Conservation (phyloP, 2,113 vertebrate species). For the Rhinolophus ferrumequinum region DNA sequence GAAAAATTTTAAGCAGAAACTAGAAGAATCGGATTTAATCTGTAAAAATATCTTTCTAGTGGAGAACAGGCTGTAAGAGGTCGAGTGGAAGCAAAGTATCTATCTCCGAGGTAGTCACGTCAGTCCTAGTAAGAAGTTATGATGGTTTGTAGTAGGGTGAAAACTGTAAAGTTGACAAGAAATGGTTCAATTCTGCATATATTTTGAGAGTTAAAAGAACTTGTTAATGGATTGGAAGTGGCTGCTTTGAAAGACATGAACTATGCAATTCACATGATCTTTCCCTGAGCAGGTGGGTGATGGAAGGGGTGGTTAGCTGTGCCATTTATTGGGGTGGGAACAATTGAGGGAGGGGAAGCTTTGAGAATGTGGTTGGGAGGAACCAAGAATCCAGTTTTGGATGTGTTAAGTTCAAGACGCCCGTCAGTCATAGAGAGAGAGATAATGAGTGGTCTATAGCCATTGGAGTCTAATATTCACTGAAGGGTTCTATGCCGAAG, state of each 20-base stretch:
- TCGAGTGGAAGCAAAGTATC: neutral
- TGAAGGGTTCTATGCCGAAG: neutral
- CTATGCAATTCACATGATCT: neutral
- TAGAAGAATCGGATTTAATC: neutral
- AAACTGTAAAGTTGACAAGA: neutral
- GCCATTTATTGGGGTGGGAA: neutral
- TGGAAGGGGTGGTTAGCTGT: neutral
- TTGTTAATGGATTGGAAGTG: neutral
- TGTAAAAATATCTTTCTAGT: neutral
- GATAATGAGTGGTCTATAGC: neutral
- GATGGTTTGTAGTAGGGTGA: neutral
- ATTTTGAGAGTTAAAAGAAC: neutral
- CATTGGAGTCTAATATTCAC: neutral
- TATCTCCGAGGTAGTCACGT: neutral
- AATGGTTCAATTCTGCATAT: neutral
- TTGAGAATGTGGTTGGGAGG: neutral
- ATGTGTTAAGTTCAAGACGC: neutral
- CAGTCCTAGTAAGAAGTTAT: neutral
- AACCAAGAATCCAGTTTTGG: neutral
- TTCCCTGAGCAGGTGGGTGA: neutral
- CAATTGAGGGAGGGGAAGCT: neutral
- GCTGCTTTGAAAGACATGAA: neutral
- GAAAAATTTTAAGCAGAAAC: neutral
- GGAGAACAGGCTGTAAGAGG: neutral
- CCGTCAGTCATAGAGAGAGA: neutral